Conservation (phyloP, 2,113 vertebrate species). For the Tragelaphus scriptus region DNA sequence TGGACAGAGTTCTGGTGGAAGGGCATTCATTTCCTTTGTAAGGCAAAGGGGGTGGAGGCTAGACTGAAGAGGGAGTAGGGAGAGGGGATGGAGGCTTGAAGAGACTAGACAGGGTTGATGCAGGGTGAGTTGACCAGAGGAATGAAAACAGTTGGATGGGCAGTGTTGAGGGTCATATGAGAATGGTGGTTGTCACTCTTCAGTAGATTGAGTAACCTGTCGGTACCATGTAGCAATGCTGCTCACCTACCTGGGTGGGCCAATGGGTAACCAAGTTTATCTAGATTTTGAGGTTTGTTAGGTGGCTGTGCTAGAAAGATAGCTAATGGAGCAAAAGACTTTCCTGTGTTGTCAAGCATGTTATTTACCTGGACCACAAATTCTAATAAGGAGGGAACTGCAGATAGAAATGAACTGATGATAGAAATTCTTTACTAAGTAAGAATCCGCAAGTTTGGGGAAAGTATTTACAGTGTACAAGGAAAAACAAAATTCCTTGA, state of each 20-base stretch:
- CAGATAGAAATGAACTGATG: background rate
- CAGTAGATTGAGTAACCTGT: background rate
- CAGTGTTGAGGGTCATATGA: background rate
- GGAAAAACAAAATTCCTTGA: background rate
- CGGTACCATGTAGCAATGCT: background rate
- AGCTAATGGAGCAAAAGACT: background rate
- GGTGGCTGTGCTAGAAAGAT: background rate
- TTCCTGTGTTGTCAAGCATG: background rate
- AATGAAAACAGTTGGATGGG: background rate
- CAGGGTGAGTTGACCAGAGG: background rate
- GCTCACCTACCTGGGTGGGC: background rate
- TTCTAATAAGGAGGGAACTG: background rate
- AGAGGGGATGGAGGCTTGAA: background rate
- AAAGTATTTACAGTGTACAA: background rate
- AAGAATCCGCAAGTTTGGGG: background rate
- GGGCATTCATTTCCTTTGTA: background rate
- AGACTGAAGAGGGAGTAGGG: background rate
- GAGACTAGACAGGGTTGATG: background rate
- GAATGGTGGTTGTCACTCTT: background rate
- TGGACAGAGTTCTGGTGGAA: background rate
- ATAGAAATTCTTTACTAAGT: background rate
- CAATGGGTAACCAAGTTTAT: background rate
- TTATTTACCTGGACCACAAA: background rate
- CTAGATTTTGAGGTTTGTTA: background rate
- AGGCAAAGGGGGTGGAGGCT: background rate